Evolutionary conservation across 2,888 invertebrate species (phyloP).

Genomic region (Diloba caeruleocephala): DNA sequence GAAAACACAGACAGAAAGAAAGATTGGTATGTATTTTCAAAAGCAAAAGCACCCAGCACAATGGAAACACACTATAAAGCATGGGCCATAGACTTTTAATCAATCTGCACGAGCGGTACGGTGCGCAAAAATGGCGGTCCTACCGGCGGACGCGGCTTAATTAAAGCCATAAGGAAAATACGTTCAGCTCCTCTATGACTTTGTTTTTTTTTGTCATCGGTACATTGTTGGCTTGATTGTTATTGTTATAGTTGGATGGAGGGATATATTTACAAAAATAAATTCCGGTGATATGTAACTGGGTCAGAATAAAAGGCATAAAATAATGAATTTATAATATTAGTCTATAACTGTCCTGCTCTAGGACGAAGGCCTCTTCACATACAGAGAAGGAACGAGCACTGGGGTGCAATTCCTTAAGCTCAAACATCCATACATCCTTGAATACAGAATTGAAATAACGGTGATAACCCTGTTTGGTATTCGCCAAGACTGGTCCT

Average conservation of each 20-base stretch:
- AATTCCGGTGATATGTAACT: too few species aligned
- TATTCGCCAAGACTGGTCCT: too few species aligned
- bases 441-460: too few species aligned
- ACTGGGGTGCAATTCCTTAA: too few species aligned
- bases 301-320: too few species aligned
- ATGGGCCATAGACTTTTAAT: slow-evolving; percentile 89
- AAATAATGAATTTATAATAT: too few species aligned
- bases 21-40: not conserved
- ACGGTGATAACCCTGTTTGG: too few species aligned
- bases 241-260: slow-evolving; percentile 48
- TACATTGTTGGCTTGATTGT: slow-evolving; percentile 57
- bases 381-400: too few species aligned
- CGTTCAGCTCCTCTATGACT: slow-evolving; percentile 72
- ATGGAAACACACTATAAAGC: slow-evolving; percentile 80
- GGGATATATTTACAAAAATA: slow-evolving; percentile 4
- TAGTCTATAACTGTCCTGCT: too few species aligned
- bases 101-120: slow-evolving; percentile 87
- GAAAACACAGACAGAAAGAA: too few species aligned
- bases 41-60: slow-evolving; percentile 50
- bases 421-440: too few species aligned
- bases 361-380: too few species aligned
- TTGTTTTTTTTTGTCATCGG: slow-evolving; percentile 64
- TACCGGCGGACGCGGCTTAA: slow-evolving; percentile 75
- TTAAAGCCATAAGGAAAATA: slow-evolving; percentile 90
- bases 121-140: slow-evolving; percentile 86